These are phyloP conservation scores for Herpetotheres cachinnans DNA, from an alignment of 2,113 vertebrate genomes.

Conservation along the genomic window DNA sequence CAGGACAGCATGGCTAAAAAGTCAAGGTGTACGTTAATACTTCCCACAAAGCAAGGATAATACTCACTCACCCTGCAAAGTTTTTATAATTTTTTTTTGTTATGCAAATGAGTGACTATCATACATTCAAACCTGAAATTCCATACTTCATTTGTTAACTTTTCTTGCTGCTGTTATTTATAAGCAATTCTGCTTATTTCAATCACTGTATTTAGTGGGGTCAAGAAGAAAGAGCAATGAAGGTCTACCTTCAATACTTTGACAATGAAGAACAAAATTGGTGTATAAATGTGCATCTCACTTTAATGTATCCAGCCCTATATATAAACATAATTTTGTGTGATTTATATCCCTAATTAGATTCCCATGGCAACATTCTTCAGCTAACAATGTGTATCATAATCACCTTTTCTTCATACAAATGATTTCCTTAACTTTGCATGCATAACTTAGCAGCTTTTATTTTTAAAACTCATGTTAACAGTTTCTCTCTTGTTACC, in stretches of 20 bases:
- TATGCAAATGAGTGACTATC: neutral
- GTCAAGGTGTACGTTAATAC: neutral
- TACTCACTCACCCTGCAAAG: neutral
- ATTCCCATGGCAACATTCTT: constrained; percentile 81
- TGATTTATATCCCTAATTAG: constrained; percentile 83
- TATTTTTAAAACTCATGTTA: constrained; percentile 78
- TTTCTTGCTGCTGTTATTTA: neutral
- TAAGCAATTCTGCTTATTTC: neutral
- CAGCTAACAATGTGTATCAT: constrained; percentile 81
- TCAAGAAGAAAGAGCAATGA: neutral
- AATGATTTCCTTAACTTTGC: constrained; percentile 80
- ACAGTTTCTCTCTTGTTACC: constrained; percentile 78
- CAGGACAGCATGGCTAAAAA: neutral
- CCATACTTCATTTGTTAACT: neutral
- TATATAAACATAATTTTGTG: constrained; percentile 73
- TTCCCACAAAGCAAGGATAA: neutral
- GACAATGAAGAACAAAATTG: neutral
- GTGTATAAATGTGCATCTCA: constrained; percentile 39
- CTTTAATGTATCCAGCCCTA: constrained; percentile 58
- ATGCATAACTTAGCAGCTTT: constrained; percentile 83
- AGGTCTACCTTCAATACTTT: neutral
- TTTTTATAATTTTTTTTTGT: neutral
- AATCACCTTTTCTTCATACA: constrained; percentile 82
- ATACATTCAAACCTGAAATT: constrained; percentile 5
- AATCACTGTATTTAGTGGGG: neutral